Evolutionary conservation across 2,888 invertebrate species (phyloP), one percentile per base, ranked within the genome.

Genomic region (Ephialtes manifestator): DNA sequence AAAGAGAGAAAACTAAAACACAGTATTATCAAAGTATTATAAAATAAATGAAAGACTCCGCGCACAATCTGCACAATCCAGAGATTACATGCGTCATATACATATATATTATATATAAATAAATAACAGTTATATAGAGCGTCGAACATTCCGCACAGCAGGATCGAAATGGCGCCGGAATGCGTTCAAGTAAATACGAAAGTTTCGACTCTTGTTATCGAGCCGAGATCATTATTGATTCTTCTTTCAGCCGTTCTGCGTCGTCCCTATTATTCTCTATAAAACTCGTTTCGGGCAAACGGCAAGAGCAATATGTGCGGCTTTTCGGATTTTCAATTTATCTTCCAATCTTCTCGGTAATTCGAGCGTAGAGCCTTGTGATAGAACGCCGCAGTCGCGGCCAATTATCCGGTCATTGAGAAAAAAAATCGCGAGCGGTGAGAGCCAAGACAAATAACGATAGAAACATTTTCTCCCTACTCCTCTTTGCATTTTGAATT

Each of bases 141-240:
- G 18, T 63, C 31, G 74, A 60, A 60, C 48, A 58, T n/a, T 55
- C 20, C 31, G 20, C 53, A 15, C n/a, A 43, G 20, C 46, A 63
- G 43, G 53, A 20, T 55, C 46, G 18, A 60, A 39, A 13, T 48
- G 35, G 43, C 43, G 28, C 43, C 58, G 51, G 15, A 74, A 74
- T 68, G 46, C 48, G 58, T 74, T 83, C 4, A 51, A 72, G 58
- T 28, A 58, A 58, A 68, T 68, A 72, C 13, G 48, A 78, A 74
- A 67, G 46, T 74, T 78, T 74, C 60, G 46, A 65, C 72, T 58
- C 74, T 67, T 71, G 31, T n/a, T 35, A 53, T 77, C 67, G 43
- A 72, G 55, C 31, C 31, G 20, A 24, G 15, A 58, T 58, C 15
- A 58, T 28, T 58, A 13, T 58, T 28, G 18, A 65, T 65, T 39